These are phyloP conservation scores for Hemistola chrysoprasaria DNA, from an alignment of 2,888 invertebrate genomes.

Conservation along the genomic window DNA sequence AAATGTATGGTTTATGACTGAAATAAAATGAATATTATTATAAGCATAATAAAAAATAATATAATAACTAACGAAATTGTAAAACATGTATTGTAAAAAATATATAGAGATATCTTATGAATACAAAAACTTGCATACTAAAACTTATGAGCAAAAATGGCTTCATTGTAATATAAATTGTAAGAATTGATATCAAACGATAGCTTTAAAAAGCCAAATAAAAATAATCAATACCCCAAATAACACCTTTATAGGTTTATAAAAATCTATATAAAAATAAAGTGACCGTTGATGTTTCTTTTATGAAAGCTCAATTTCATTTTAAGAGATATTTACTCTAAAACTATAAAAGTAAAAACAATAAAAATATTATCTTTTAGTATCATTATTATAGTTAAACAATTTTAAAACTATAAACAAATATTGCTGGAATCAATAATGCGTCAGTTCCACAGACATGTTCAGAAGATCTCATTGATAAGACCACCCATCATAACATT, in stretches of 20 bases:
- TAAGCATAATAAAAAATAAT: too few relatives aligned
- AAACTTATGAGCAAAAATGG: too few relatives aligned
- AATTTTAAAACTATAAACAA: slow-evolving; percentile 16
- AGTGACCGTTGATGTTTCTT: slow-evolving; percentile 11
- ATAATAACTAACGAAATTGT: too few relatives aligned
- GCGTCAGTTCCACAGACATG: neutral
- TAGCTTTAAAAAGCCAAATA: neutral
- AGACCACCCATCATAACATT: slow-evolving; percentile 13
- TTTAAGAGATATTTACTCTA: slow-evolving; percentile 1
- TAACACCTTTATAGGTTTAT: neutral
- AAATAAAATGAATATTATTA: too few relatives aligned
- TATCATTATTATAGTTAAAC: slow-evolving; percentile 9
- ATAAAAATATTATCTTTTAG: slow-evolving; percentile 13
- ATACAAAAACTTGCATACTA: too few relatives aligned
- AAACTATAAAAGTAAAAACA: slow-evolving; percentile 9
- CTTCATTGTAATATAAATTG: too few relatives aligned
- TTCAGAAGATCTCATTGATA: slow-evolving; percentile 1
- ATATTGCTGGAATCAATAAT: slow-evolving; percentile 5
- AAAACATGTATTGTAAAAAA: too few relatives aligned
- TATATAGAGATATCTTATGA: too few relatives aligned
- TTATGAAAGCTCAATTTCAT: slow-evolving; percentile 5
- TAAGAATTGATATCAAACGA: too few relatives aligned
- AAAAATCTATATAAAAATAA: neutral
- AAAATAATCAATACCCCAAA: neutral
- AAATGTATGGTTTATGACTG: too few relatives aligned